Evolutionary conservation across 2,113 vertebrate genomes (phyloP).

Genomic region (Gobio gobio): DNA sequence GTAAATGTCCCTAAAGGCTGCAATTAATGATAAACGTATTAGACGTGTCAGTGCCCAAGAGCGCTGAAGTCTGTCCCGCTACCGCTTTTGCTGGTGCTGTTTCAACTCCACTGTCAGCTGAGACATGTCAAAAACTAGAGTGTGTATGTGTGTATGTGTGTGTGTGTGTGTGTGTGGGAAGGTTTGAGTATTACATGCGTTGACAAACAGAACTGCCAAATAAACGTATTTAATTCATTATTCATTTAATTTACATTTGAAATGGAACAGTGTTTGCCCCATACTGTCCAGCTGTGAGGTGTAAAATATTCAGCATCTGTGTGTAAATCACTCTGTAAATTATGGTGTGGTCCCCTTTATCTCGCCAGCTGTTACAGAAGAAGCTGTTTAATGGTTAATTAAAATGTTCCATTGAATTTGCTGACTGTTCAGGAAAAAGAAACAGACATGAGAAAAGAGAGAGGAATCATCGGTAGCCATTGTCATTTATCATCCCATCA

Average conservation of each 20-base stretch:
- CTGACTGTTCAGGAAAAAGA: constrained; percentile 11
- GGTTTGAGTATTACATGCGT: not conserved
- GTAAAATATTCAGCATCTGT: constrained; percentile 26
- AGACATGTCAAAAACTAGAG: constrained; percentile 63
- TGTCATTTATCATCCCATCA: not conserved
- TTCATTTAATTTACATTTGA: not conserved
- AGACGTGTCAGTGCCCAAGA: constrained; percentile 75
- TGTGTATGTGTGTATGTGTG: not conserved
- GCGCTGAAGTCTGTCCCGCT: constrained; percentile 70
- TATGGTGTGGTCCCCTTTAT: constrained; percentile 65
- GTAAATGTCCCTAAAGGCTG: constrained; percentile 75
- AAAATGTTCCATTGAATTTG: constrained; percentile 59
- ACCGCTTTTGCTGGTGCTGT: constrained; percentile 66
- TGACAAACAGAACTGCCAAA: constrained; percentile 22
- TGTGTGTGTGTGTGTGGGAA: not conserved
- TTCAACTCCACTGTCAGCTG: constrained; percentile 70
- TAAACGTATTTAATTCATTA: constrained; percentile 28
- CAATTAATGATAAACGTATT: constrained; percentile 81
- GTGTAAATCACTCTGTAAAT: constrained; percentile 23
- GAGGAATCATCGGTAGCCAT: constrained; percentile 58
- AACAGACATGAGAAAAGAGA: constrained; percentile 48
- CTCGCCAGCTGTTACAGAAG: constrained; percentile 61
- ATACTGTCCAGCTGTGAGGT: constrained; percentile 19
- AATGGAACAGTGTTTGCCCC: constrained; percentile 2
- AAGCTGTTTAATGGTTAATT: constrained; percentile 68